These are phyloP conservation scores for Anas georgica DNA, from an alignment of 2,797 vertebrate species.

Conservation along the genomic window DNA sequence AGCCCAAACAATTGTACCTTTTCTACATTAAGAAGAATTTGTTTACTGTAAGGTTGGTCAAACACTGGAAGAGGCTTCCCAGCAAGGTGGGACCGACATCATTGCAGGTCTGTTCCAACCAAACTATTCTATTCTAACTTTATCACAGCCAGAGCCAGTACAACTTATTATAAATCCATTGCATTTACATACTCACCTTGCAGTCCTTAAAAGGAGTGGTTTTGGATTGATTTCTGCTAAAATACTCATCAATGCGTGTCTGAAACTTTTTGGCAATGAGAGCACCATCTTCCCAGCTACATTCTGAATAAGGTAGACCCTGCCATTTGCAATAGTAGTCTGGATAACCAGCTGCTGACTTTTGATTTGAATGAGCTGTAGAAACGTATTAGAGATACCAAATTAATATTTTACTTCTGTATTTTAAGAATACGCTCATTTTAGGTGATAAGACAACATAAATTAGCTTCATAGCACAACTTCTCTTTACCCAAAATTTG, in stretches of 20 bases:
- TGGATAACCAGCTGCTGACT: conserved; percentile 95
- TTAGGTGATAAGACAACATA: neutral
- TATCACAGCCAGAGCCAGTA: neutral
- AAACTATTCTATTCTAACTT: neutral
- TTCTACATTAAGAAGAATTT: neutral
- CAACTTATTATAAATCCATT: neutral
- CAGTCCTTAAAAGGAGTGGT: conserved; percentile 94
- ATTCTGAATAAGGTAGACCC: conserved; percentile 94
- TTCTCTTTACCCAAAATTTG: neutral
- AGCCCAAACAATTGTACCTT: neutral
- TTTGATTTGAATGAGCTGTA: conserved; percentile 97
- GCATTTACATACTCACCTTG: conserved; percentile 83
- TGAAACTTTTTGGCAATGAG: conserved; percentile 96
- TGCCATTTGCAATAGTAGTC: conserved; percentile 99
- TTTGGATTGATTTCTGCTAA: conserved; percentile 95
- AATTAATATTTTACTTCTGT: neutral
- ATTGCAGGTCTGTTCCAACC: neutral
- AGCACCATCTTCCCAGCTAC: conserved; percentile 98
- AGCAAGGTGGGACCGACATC: neutral
- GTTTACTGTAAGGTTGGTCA: neutral
- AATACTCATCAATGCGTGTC: conserved; percentile 91
- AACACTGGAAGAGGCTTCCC: neutral
- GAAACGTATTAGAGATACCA: conserved; percentile 21
- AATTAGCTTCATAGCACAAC: neutral
- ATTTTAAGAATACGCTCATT: neutral